Evolutionary conservation across 2,888 invertebrate species (phyloP), one percentile per base, ranked within the genome.

Genomic region (Pollenia griseotomentosa): DNA sequence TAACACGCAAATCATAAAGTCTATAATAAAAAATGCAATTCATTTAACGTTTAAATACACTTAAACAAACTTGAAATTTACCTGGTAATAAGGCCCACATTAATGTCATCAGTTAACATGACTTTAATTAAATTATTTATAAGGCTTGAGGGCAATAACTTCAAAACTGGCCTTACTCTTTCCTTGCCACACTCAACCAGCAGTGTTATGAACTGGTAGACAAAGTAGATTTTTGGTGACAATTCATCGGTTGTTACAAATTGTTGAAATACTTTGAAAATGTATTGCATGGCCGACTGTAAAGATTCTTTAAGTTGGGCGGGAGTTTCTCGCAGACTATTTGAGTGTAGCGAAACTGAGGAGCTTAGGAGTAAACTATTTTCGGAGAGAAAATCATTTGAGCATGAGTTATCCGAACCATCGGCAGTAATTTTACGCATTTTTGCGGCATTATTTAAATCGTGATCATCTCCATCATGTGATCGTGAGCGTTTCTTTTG

Each of bases 171-270:
- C 80, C 95, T 95, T 11, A 96, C 95, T 89, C 96, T 94, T 71
- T 97, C 96, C 74, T 96, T 95, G 0, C 97, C 97, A 92, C 96
- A 96, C 89, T 96, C 96, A 0, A 97, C 97, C 65, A 97, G 94
- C 87, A 96, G 94, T 71, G 96, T 95, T 51, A 97, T 94, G 91
- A 97, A 96, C 90, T 97, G 96, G 89, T 97, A 95, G 79, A 97
- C 96, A 91, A 97, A 97, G 91, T 97, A 96, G 0, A 97, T 97
- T 91, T 97, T 97, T 73, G 97, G 97, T 0, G 97, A 97, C 0
- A 97, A 95, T 90, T 96, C 96, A n/a, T 97, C 97, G 80, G 91
- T 91, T 48, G 90, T 89, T 10, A 92, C 96, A 73, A 96, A 94
- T 89, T 96, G 95, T 44, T 96, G 95, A 90, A 97, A 97, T 46